phyloP scores from a whole-genome alignment of 2,113 vertebrate genomes.

The Leuciscus idus region DNA sequence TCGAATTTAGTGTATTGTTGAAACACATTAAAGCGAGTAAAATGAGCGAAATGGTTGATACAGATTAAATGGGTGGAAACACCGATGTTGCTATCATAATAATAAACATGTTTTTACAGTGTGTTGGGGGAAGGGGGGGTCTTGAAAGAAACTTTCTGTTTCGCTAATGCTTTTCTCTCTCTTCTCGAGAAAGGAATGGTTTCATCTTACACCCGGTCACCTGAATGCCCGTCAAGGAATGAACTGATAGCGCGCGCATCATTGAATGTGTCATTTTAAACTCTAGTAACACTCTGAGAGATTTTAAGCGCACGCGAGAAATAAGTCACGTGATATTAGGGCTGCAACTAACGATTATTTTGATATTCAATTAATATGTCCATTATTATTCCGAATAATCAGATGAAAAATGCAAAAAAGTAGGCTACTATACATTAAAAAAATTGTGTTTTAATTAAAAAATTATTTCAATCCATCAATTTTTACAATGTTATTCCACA shows the following conservation, averaged over 20 bases:
- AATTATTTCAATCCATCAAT: too few relatives aligned
- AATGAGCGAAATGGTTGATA: neutral
- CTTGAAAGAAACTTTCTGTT: slow-evolving; percentile 41
- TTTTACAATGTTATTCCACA: too few relatives aligned
- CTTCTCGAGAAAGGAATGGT: slow-evolving; percentile 35
- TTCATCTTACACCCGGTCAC: slow-evolving; percentile 19
- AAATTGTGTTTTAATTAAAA: too few relatives aligned
- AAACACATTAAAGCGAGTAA: neutral
- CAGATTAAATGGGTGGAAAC: neutral
- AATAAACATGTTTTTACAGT: neutral
- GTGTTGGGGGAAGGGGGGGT: neutral
- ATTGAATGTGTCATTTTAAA: neutral
- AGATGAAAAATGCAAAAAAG: too few relatives aligned
- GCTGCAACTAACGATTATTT: too few relatives aligned
- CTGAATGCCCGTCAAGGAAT: neutral
- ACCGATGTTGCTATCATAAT: neutral
- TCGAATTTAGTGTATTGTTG: neutral
- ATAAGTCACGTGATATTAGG: neutral
- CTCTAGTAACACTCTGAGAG: neutral
- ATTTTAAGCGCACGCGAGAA: neutral
- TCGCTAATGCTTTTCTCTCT: slow-evolving; percentile 25
- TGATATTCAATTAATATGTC: too few relatives aligned
- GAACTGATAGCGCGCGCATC: neutral
- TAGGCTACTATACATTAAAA: too few relatives aligned
- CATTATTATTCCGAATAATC: too few relatives aligned